phyloP scores from a whole-genome alignment of 1,140 invertebrate genomes.

The Tetramorium parvispinum region DNA sequence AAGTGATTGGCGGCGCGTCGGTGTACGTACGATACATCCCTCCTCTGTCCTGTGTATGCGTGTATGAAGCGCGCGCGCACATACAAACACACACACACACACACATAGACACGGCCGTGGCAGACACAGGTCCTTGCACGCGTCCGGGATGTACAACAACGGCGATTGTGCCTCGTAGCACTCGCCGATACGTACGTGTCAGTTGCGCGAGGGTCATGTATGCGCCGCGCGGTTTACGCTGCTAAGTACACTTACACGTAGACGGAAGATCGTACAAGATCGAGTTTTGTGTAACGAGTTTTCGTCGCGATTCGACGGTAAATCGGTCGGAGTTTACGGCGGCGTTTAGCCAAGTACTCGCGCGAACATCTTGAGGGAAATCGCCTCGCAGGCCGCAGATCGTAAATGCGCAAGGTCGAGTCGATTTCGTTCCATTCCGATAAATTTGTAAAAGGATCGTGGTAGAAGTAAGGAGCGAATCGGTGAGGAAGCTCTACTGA shows the following conservation, averaged over 20 bases:
- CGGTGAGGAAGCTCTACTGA: background rate
- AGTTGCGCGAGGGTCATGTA: background rate
- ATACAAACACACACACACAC: background rate
- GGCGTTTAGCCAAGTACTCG: background rate
- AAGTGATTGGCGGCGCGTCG: conserved; percentile 67
- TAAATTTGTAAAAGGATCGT: background rate
- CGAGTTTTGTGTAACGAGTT: conserved; percentile 16
- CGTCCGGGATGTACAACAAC: conserved; percentile 39
- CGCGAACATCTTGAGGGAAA: background rate
- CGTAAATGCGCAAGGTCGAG: background rate
- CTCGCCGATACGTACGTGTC: conserved; percentile 1
- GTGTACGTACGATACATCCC: conserved; percentile 5
- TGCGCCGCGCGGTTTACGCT: background rate
- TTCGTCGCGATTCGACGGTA: background rate
- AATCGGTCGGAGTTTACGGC: background rate
- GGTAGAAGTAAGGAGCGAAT: background rate
- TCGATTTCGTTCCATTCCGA: conserved; percentile 4
- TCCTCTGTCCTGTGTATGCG: background rate
- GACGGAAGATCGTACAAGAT: background rate
- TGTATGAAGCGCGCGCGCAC: background rate
- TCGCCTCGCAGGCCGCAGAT: background rate
- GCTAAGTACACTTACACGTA: background rate
- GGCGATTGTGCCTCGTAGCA: conserved; percentile 23
- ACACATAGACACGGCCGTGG: background rate
- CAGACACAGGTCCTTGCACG: conserved; percentile 28